Percentiles rank a stretch among this genome's conserved stretches.
Conservation (phyloP, 2,888 invertebrate genomes). For the Parnassius mnemosyne region DNA sequence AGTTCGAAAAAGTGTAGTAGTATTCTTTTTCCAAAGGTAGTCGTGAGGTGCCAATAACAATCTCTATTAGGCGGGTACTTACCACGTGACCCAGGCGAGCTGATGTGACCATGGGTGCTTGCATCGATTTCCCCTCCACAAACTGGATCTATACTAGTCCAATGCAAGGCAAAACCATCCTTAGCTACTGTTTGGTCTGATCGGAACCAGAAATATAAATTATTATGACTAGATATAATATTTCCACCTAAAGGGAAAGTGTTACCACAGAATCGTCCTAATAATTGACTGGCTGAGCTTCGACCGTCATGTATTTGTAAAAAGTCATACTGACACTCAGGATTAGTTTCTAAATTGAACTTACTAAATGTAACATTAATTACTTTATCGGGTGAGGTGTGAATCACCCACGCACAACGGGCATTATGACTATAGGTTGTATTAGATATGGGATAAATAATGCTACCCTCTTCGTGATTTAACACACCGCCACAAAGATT, state of each 20-base stretch:
- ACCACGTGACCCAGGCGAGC: conserved; percentile 94
- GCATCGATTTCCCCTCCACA: conserved; percentile 86
- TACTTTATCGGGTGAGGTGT: conserved; percentile 84
- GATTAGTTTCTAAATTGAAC: conserved; percentile 86
- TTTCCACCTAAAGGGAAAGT: conserved; percentile 85
- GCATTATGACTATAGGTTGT: conserved; percentile 81
- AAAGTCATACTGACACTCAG: conserved; percentile 86
- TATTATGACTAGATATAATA: conserved; percentile 88
- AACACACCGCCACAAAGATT: conserved; percentile 68
- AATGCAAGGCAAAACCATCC: conserved; percentile 88
- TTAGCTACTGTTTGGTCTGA: conserved; percentile 84
- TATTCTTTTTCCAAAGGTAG: conserved; percentile 86
- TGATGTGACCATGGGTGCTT: conserved; percentile 85
- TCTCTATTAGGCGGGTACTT: conserved; percentile 91
- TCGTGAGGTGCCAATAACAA: conserved; percentile 89
- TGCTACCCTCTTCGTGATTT: conserved; percentile 77
- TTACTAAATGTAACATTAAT: conserved; percentile 89
- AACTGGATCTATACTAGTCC: conserved; percentile 86
- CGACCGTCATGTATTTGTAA: conserved; percentile 92
- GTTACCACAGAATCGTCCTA: conserved; percentile 91
- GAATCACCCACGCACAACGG: conserved; percentile 91
- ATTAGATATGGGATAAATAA: conserved; percentile 82
- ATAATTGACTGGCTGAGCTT: conserved; percentile 84
- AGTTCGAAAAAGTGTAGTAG: conserved; percentile 90
- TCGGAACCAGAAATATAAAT: conserved; percentile 89